These are phyloP conservation scores for Anoncus sp. DNA, from an alignment of 2,888 invertebrate species.

Conservation along the genomic window DNA sequence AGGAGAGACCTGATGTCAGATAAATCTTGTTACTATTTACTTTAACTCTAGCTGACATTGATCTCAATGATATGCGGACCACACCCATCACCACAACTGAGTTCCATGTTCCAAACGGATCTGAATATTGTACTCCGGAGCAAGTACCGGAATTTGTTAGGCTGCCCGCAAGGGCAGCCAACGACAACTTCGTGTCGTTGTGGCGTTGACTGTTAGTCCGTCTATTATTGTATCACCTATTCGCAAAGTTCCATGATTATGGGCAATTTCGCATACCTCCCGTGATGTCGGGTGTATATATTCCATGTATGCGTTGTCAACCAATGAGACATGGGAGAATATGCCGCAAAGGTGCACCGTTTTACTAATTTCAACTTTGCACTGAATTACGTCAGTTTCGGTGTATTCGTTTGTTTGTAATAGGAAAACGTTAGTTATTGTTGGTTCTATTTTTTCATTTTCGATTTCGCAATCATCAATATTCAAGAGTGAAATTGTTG, in stretches of 20 bases:
- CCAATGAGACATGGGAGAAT: slow-evolving; percentile 13
- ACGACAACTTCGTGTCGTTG: neutral
- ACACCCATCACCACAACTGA: slow-evolving; percentile 1
- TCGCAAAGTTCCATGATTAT: neutral
- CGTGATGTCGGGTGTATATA: neutral
- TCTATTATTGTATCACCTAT: slow-evolving; percentile 3
- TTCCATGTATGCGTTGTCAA: neutral
- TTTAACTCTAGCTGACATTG: neutral
- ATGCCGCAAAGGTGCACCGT: slow-evolving; percentile 11
- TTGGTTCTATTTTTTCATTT: neutral
- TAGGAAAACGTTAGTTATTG: neutral
- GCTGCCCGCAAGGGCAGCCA: too few species aligned
- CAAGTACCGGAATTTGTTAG: neutral
- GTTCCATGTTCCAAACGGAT: slow-evolving; percentile 10
- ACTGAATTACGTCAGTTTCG: slow-evolving; percentile 6
- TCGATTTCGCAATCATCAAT: slow-evolving; percentile 13
- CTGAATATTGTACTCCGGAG: slow-evolving; percentile 6
- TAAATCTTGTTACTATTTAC: slow-evolving; percentile 2
- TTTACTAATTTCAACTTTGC: slow-evolving; percentile 15
- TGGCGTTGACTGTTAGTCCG: neutral
- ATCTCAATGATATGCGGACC: neutral
- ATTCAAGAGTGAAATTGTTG: slow-evolving; percentile 8
- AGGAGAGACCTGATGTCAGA: slow-evolving; percentile 6
- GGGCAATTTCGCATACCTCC: slow-evolving; percentile 6
- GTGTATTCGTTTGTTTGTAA: slow-evolving; percentile 26